Evolutionary conservation across 2,113 vertebrate genomes (phyloP), one percentile per base, ranked within the genome.

Genomic region (Podarcis raffonei): DNA sequence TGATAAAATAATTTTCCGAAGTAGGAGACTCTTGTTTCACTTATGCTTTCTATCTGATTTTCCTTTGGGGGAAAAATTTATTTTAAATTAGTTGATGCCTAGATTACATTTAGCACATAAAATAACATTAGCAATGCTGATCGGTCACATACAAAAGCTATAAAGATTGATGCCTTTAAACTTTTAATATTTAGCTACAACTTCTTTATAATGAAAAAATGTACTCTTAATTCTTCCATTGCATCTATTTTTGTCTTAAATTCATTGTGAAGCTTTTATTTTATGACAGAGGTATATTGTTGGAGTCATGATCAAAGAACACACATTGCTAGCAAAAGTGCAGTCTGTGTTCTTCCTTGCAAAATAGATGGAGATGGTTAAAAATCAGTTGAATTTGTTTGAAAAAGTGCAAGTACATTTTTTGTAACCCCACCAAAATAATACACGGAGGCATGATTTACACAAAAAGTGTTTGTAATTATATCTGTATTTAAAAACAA

Each of bases 1-100:
- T 90, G 84, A 92, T 5, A 95, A 92, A 81, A 11, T 16, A 66
- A 27, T 42, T 68, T 87, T 20, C 25, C 81, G 35, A 69, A 84
- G 25, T 69, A 89, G 62, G 18, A n/a, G 32, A 86, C 13, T 86
- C 69, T 25, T 69, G 30, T 90, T 86, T 82, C 84, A 69, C 5
- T 48, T 85, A 27, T 82, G 59, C n/a, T 27, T 81, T 89, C 59
- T 76, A 35, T 76, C 48, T 69, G 32, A 62, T 86, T 57, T 66
- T 27, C 59, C 35, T 69, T 11, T 83, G 72, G 72, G 72, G 32
- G 25, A 15, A 65, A 20, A 74, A 48, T 25, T 25, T 48, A 62
- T 59, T 32, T 82, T 37, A 30, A 83, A 27, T 27, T 30, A 39
- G 59, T 27, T 65, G 37, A 68, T 35, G 57, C 25, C 30, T 23